Conservation (phyloP, 2,888 invertebrate genomes). For the Coelinius sp. region DNA sequence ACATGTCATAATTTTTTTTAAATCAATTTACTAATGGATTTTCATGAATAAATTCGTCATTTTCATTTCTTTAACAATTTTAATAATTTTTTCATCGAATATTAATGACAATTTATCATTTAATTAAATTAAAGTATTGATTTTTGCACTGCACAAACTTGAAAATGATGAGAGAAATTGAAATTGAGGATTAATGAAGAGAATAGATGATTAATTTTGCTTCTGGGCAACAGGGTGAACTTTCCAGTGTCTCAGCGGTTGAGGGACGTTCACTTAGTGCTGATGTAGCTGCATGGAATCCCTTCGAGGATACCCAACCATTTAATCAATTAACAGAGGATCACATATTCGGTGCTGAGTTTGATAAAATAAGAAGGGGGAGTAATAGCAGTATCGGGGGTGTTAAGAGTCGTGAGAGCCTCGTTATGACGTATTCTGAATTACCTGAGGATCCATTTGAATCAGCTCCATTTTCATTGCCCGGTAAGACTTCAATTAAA, state of each 20-base stretch:
- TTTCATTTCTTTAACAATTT: background rate
- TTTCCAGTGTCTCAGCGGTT: constrained; percentile 64
- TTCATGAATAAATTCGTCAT: background rate
- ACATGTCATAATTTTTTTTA: too few species aligned
- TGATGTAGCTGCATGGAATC: constrained; percentile 85
- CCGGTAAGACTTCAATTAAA: constrained; percentile 71
- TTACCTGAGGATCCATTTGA: constrained; percentile 83
- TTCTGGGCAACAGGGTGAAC: constrained; percentile 63
- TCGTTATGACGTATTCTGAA: constrained; percentile 77
- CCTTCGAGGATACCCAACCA: constrained; percentile 81
- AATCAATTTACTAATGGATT: background rate
- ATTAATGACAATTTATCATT: constrained; percentile 10
- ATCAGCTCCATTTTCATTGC: constrained; percentile 85
- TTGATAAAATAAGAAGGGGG: constrained; percentile 84
- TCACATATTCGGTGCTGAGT: constrained; percentile 84
- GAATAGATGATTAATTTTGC: background rate
- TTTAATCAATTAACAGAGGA: constrained; percentile 85
- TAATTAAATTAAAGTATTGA: constrained; percentile 41
- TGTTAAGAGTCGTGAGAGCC: constrained; percentile 79
- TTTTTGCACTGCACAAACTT: constrained; percentile 52
- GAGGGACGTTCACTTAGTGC: constrained; percentile 71
- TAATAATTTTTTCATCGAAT: background rate
- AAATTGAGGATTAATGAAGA: too few species aligned
- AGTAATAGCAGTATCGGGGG: constrained; percentile 84
- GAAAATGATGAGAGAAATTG: background rate